phyloP scores from a whole-genome alignment of 2,113 vertebrate species.

The Scalopus aquaticus region DNA sequence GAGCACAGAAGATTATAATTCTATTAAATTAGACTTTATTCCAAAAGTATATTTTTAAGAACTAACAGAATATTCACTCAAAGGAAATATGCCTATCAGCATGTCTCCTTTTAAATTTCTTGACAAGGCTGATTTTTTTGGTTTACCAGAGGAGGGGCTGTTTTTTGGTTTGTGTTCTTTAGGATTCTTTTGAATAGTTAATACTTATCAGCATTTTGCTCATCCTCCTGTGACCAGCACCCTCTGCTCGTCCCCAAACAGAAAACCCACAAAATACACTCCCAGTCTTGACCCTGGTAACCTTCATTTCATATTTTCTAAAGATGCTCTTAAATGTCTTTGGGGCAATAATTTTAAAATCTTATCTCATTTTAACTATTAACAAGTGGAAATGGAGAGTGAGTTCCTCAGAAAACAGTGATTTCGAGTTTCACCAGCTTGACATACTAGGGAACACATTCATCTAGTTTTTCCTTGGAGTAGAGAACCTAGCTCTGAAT shows the following conservation, averaged over 20 bases:
- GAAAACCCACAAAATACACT: not conserved
- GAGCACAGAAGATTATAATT: too few species aligned
- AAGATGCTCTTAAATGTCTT: not conserved
- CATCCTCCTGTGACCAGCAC: not conserved
- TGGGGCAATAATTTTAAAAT: not conserved
- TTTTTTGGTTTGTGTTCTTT: not conserved
- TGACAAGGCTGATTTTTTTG: not conserved
- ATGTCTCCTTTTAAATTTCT: not conserved
- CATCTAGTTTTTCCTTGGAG: not conserved
- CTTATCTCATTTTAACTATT: not conserved
- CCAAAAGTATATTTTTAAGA: constrained; percentile 22
- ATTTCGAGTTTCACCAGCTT: constrained; percentile 27
- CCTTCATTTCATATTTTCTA: constrained; percentile 18
- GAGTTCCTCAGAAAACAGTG: not conserved
- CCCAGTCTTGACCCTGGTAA: not conserved
- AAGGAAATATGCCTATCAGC: not conserved
- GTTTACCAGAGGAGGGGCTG: not conserved
- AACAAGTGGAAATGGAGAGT: not conserved
- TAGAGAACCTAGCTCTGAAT: not conserved
- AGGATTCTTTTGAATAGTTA: not conserved
- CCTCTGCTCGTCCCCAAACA: not conserved
- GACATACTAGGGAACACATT: not conserved
- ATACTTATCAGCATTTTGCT: not conserved
- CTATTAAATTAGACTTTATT: not conserved
- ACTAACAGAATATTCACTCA: not conserved